phyloP scores from a whole-genome alignment of 2,888 invertebrate genomes.

The Cetonia aurata region DNA sequence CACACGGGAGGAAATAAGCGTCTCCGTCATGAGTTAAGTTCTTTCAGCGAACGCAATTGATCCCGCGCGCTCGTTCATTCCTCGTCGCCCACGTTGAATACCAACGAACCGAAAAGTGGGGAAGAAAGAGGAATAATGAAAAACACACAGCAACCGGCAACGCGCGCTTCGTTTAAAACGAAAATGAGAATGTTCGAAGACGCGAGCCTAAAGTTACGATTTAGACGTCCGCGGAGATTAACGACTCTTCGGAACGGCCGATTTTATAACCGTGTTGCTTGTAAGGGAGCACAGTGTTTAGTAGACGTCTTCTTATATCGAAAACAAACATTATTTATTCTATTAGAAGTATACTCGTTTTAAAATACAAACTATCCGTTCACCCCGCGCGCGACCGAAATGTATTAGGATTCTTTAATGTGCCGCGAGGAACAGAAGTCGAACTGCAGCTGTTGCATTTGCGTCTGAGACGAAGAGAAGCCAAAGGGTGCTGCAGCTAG shows the following conservation, averaged over 20 bases:
- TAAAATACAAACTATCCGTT: conserved; percentile 19
- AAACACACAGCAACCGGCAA: conserved; percentile 20
- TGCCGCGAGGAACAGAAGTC: conserved; percentile 15
- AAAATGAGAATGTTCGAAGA: conserved; percentile 46
- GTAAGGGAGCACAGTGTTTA: conserved; percentile 46
- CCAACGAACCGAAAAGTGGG: conserved; percentile 5
- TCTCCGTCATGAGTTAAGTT: conserved; percentile 26
- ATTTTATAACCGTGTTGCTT: conserved; percentile 54
- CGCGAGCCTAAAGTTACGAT: conserved; percentile 57
- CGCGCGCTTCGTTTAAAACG: conserved; percentile 33
- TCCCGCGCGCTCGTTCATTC: conserved; percentile 15
- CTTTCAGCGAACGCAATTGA: conserved; percentile 31
- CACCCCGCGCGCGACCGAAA: conserved; percentile 11
- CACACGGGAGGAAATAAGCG: conserved; percentile 21
- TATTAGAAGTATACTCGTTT: conserved; percentile 41
- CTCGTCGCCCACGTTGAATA: conserved; percentile 10
- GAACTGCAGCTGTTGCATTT: conserved; percentile 36
- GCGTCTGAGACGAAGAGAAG: conserved; percentile 22
- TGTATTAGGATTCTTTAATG: conserved; percentile 36
- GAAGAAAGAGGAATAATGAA: conserved; percentile 34
- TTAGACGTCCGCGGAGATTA: conserved; percentile 59
- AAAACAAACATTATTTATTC: conserved; percentile 49
- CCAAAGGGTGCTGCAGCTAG: conserved; percentile 7
- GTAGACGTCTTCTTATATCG: conserved; percentile 45
- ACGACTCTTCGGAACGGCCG: conserved; percentile 57